These are phyloP conservation scores for Tolmerus cingulatus DNA, from an alignment of 2,888 invertebrate species.

Conservation along the genomic window DNA sequence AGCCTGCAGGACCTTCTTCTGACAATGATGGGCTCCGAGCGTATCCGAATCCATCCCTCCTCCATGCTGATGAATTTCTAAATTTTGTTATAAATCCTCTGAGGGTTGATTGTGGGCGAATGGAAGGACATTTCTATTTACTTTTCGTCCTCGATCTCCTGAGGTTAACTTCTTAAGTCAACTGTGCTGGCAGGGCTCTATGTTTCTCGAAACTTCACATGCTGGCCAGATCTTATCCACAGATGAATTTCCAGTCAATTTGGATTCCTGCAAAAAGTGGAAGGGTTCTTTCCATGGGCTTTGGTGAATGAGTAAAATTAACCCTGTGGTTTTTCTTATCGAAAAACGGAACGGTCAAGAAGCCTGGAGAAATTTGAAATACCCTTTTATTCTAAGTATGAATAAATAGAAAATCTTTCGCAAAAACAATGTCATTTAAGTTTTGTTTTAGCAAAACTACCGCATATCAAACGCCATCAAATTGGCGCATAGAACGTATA, in stretches of 20 bases:
- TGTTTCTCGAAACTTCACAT: constrained; percentile 13
- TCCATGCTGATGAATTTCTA: constrained; percentile 30
- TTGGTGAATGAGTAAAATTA: background rate
- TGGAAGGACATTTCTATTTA: constrained; percentile 33
- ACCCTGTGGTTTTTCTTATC: background rate
- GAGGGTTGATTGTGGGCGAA: constrained; percentile 26
- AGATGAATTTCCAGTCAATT: background rate
- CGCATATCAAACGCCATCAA: background rate
- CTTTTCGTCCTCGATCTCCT: background rate
- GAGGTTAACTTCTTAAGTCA: constrained; percentile 41
- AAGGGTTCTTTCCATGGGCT: background rate
- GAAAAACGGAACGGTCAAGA: background rate
- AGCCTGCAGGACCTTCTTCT: background rate
- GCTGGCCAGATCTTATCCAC: constrained; percentile 14
- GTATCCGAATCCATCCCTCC: background rate
- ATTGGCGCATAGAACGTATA: background rate
- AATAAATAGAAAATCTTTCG: background rate
- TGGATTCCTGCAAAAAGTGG: background rate
- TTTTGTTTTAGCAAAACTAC: background rate
- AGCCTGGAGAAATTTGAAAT: background rate
- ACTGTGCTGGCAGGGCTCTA: constrained; percentile 3
- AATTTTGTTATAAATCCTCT: background rate
- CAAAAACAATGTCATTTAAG: background rate
- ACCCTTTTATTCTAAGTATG: background rate
- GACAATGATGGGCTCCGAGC: background rate